Evolutionary conservation across 2,113 vertebrate species (phyloP).

Genomic region (Corapipo altera): DNA sequence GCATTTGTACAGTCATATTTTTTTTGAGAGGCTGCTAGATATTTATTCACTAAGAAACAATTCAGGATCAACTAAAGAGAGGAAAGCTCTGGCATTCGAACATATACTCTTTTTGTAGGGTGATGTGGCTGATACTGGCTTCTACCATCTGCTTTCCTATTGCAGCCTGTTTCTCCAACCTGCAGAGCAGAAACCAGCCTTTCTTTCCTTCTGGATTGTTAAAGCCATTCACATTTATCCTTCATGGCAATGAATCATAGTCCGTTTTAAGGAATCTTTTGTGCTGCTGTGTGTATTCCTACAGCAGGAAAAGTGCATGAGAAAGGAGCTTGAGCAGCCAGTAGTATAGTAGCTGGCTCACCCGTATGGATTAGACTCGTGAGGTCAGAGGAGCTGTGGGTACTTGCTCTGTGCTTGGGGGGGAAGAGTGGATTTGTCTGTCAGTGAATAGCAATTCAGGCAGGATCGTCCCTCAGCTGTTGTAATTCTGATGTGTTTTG

Average conservation of each 20-base stretch:
- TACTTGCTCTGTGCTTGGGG: conserved; percentile 62
- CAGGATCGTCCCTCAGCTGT: conserved; percentile 60
- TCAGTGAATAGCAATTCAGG: conserved; percentile 65
- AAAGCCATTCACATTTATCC: conserved; percentile 70
- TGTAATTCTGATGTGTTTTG: conserved; percentile 64
- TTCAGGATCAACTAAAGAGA: conserved; percentile 58
- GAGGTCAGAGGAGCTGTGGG: conserved; percentile 75
- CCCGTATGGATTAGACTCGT: conserved; percentile 61
- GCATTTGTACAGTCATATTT: conserved; percentile 28
- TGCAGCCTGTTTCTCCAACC: conserved; percentile 68
- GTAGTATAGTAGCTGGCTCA: conserved; percentile 69
- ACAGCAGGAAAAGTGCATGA: conserved; percentile 56
- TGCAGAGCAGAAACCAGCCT: conserved; percentile 56
- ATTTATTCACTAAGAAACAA: conserved; percentile 52
- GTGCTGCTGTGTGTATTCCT: conserved; percentile 61
- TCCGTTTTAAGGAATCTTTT: conserved; percentile 70
- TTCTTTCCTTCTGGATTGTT: conserved; percentile 64
- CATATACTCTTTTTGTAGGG: conserved; percentile 56
- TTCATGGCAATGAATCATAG: conserved; percentile 62
- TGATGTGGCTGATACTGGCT: conserved; percentile 63
- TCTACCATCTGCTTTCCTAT: conserved; percentile 72
- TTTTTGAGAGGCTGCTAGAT: conserved; percentile 22
- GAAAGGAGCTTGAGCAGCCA: conserved; percentile 60
- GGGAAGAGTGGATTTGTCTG: conserved; percentile 52
- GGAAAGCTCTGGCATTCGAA: conserved; percentile 66